A percentile compares a stretch with the other conserved stretches of the same genome.
phyloP scores from a whole-genome alignment of 92 coral and sea anemone species.

The Porites evermanni region DNA sequence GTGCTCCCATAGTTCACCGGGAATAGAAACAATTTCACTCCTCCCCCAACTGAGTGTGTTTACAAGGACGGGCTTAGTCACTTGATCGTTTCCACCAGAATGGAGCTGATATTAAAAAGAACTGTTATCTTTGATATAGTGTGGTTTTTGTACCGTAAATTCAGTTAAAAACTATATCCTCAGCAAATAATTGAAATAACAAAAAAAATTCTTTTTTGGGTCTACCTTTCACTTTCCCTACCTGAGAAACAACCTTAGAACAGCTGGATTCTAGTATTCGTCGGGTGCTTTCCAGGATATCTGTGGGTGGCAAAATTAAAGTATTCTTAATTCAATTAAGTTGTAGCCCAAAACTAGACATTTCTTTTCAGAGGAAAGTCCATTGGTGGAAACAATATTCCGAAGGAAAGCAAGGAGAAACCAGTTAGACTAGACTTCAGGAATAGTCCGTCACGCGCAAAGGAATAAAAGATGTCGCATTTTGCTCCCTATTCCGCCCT shows the following conservation, averaged over 20 bases:
- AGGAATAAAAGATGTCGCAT: too few species aligned
- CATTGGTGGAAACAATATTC: neutral
- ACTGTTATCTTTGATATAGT: neutral
- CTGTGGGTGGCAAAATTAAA: conserved; percentile 11
- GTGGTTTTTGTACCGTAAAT: neutral
- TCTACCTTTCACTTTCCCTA: neutral
- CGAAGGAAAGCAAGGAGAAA: too few species aligned
- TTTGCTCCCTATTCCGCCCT: too few species aligned
- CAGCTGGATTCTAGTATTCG: conserved; percentile 51
- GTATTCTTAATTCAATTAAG: neutral
- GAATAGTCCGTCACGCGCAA: too few species aligned
- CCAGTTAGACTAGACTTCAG: too few species aligned
- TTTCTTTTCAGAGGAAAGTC: neutral
- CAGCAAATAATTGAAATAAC: too few species aligned
- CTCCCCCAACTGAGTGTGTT: conserved; percentile 89
- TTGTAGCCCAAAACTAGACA: neutral
- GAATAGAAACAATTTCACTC: conserved; percentile 70
- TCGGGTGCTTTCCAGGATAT: conserved; percentile 39
- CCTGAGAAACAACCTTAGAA: conserved; percentile 57
- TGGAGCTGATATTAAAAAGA: neutral
- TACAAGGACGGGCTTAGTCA: conserved; percentile 68
- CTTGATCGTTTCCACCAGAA: conserved; percentile 16
- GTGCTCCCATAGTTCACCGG: conserved; percentile 48
- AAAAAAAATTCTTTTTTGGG: too few species aligned
- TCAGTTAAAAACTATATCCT: too few species aligned